These are phyloP conservation scores for Mustela nigripes DNA, from an alignment of 2,113 vertebrate genomes.

Conservation along the genomic window DNA sequence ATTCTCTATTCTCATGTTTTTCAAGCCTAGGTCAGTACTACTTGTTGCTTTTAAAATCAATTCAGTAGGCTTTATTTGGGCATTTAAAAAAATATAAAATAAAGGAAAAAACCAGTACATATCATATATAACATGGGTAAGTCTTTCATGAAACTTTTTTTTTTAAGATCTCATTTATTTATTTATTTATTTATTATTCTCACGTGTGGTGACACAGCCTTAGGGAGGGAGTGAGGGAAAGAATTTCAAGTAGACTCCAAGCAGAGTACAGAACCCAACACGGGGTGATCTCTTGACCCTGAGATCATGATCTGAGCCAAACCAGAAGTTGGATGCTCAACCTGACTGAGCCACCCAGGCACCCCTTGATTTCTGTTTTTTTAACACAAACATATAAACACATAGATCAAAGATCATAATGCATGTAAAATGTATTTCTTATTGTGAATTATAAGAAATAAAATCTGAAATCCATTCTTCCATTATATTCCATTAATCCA, in stretches of 20 bases:
- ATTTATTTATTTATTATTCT: too few relatives aligned
- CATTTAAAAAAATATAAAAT: conserved; percentile 13
- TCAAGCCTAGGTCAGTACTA: not conserved
- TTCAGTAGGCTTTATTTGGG: not conserved
- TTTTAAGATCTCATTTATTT: too few relatives aligned
- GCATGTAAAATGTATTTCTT: not conserved
- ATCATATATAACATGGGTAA: not conserved
- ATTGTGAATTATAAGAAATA: not conserved
- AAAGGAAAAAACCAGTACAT: not conserved
- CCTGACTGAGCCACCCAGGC: too few relatives aligned
- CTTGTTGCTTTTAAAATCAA: not conserved
- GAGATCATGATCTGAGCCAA: too few relatives aligned
- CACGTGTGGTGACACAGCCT: too few relatives aligned
- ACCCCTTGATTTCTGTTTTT: too few relatives aligned
- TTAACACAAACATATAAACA: not conserved
- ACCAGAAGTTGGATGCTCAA: too few relatives aligned
- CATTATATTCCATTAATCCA: not conserved
- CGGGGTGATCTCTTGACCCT: too few relatives aligned
- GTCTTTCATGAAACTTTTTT: not conserved
- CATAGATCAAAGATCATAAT: not conserved
- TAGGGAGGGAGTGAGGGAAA: too few relatives aligned
- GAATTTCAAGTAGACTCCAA: too few relatives aligned
- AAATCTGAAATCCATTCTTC: not conserved
- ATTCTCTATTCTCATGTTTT: not conserved
- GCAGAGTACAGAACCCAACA: too few relatives aligned